Conservation (phyloP, 2,888 invertebrate genomes). For the Gonocerus acuteangulatus region DNA sequence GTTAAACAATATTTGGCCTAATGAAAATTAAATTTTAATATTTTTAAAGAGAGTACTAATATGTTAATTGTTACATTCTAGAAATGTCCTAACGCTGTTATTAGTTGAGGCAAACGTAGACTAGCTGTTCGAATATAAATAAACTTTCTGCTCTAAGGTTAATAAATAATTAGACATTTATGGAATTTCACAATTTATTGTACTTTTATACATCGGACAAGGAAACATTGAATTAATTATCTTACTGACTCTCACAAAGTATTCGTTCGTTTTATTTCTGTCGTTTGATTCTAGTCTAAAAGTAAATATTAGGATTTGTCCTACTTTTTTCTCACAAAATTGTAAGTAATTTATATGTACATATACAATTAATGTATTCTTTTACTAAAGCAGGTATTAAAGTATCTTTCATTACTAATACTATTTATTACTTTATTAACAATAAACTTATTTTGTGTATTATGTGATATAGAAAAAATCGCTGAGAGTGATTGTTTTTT, state of each 20-base stretch:
- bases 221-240: too few relatives aligned
- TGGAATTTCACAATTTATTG: too few relatives aligned
- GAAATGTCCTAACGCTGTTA: slow-evolving; percentile 1
- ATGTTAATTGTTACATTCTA: slow-evolving; percentile 7
- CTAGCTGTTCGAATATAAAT: neutral
- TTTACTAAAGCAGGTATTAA: neutral
- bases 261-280: too few relatives aligned
- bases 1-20: slow-evolving; percentile 19
- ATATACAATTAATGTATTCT: slow-evolving; percentile 16
- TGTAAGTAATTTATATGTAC: slow-evolving; percentile 9
- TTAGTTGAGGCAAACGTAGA: slow-evolving; percentile 12
- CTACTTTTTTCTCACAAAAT: slow-evolving; percentile 9
- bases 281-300: slow-evolving; percentile 9
- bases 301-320: slow-evolving; percentile 1
- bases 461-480: slow-evolving; percentile 9
- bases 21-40: slow-evolving; percentile 6
- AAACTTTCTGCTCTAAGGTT: too few relatives aligned
- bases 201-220: too few relatives aligned
- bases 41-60: slow-evolving; percentile 12
- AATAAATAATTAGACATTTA: too few relatives aligned
- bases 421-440: slow-evolving; percentile 16
- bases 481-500: neutral
- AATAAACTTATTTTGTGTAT: slow-evolving; percentile 11
- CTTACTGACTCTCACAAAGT: too few relatives aligned
- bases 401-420: slow-evolving; percentile 12